These are phyloP conservation scores for Echeneis naucrates DNA, from an alignment of 2,797 vertebrate species.

Conservation along the genomic window DNA sequence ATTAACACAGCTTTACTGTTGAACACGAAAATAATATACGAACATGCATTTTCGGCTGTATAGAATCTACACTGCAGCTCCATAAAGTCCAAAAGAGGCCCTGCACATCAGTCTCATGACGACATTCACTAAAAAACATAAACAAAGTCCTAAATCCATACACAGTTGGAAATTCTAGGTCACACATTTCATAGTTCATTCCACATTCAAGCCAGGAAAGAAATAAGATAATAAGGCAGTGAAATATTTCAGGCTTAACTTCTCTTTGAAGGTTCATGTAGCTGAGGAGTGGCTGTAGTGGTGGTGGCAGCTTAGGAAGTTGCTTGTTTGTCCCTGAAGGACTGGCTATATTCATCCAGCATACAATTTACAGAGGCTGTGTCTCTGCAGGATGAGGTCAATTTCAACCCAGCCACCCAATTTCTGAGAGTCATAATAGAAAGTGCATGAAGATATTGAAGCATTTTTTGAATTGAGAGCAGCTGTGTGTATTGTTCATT, in stretches of 20 bases:
- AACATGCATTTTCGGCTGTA: background rate
- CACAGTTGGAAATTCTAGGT: constrained; percentile 33
- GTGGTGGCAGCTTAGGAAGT: constrained; percentile 66
- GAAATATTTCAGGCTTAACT: constrained; percentile 54
- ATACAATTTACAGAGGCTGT: constrained; percentile 39
- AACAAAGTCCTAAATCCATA: constrained; percentile 20
- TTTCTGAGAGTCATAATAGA: constrained; percentile 39
- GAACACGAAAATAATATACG: background rate
- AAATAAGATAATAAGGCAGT: constrained; percentile 38
- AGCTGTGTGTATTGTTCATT: constrained; percentile 39
- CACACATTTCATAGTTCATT: constrained; percentile 38
- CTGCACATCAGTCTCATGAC: constrained; percentile 12
- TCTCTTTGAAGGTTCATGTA: constrained; percentile 60
- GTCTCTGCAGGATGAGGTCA: constrained; percentile 37
- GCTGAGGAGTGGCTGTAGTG: constrained; percentile 62
- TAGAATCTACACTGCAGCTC: background rate
- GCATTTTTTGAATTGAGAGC: constrained; percentile 30
- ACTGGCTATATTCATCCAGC: constrained; percentile 61
- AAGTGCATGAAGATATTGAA: constrained; percentile 21
- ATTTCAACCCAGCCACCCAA: constrained; percentile 32
- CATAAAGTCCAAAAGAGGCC: constrained; percentile 11
- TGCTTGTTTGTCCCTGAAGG: constrained; percentile 79
- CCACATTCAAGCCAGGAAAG: constrained; percentile 39
- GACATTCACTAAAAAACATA: constrained; percentile 37
- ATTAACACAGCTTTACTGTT: too few species aligned